phyloP scores from a whole-genome alignment of 2,888 invertebrate genomes.

The Arrhopalites spinosus region DNA sequence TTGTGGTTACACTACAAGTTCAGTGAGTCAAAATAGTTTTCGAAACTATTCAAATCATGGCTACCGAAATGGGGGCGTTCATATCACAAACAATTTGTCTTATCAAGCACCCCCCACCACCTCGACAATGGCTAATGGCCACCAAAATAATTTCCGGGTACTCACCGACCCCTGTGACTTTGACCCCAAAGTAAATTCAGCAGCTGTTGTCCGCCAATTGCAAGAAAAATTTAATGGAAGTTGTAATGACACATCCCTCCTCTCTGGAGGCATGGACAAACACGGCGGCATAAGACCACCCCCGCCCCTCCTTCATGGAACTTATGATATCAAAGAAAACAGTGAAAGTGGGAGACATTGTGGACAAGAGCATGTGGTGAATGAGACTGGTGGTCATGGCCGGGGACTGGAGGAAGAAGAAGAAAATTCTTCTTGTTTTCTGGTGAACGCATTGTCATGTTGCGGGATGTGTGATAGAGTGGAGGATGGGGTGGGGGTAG shows the following conservation, averaged over 20 bases:
- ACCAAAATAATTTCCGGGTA: background rate
- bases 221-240: constrained; percentile 27
- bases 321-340: background rate
- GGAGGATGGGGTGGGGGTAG: background rate
- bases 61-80: constrained; percentile 2
- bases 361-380: background rate
- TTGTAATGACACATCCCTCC: background rate
- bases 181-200: background rate
- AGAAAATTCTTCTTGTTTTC: background rate
- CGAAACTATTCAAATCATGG: background rate
- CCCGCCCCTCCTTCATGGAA: background rate
- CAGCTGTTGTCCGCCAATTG: constrained; percentile 10
- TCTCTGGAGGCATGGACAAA: background rate
- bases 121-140: background rate
- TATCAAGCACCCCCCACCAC: background rate
- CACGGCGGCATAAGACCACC: background rate
- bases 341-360: background rate
- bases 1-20: too few relatives aligned
- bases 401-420: background rate
- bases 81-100: constrained; percentile 6
- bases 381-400: background rate
- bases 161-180: background rate
- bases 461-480: background rate
- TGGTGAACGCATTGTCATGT: background rate
- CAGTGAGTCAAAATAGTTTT: background rate